Evolutionary conservation across 2,888 invertebrate species (phyloP).

Genomic region (Anticlea derivata): DNA sequence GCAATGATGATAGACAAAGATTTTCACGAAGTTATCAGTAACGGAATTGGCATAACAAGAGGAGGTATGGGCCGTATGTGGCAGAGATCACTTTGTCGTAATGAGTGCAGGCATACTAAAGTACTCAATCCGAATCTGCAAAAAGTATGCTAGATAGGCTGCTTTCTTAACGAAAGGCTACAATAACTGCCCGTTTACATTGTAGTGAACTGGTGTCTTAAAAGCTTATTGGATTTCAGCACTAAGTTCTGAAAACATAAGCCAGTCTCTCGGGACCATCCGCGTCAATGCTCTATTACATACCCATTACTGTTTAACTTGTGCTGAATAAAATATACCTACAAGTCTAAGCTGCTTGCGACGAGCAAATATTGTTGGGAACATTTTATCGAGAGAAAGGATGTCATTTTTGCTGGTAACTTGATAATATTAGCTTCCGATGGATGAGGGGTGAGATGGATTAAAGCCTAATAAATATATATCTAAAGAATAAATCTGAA

Average conservation of each 20-base stretch:
- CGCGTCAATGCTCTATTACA: background rate
- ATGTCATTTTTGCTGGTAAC: background rate
- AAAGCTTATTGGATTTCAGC: background rate
- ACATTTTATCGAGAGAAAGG: constrained; percentile 3
- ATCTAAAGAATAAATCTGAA: background rate
- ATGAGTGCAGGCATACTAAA: too few species aligned
- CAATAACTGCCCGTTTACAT: too few species aligned
- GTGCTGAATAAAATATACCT: constrained; percentile 1
- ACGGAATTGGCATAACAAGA: background rate
- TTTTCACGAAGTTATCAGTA: too few species aligned
- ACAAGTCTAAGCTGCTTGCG: background rate
- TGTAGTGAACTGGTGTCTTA: too few species aligned
- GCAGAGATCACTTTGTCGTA: too few species aligned
- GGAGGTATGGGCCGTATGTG: too few species aligned
- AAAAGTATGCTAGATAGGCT: too few species aligned
- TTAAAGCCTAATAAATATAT: too few species aligned
- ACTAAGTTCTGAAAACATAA: background rate
- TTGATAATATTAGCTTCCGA: constrained; percentile 12
- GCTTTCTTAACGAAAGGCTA: too few species aligned
- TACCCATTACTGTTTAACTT: constrained; percentile 7
- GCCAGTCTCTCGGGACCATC: background rate
- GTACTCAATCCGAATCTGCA: too few species aligned
- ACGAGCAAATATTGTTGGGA: background rate
- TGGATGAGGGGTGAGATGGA: constrained; percentile 2
- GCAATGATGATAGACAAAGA: too few species aligned